Base-by-base conservation (phyloP, 2,797 vertebrate species). In the Hydrophis major region DNA sequence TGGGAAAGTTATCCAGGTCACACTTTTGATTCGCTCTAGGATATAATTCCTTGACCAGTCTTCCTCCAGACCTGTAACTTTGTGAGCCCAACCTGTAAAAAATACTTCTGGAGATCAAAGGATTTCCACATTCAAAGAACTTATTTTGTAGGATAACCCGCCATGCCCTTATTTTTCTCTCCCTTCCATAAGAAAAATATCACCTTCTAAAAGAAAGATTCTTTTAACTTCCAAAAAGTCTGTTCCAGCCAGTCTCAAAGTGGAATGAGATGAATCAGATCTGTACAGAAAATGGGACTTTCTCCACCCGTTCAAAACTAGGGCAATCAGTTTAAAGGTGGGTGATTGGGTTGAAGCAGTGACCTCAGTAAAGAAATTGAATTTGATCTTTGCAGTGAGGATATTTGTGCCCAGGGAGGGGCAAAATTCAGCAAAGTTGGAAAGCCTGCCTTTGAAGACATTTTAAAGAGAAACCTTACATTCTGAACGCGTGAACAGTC, bases 171-270 rank as follows among this genome's bases (percentile, higher is more conserved):
- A 32, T 90, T 56, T 55, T 13, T 50, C 16, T 50, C 25, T 61
- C 0, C 0, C 1, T 74, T 94, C 88, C 91, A 56, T 55, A 83
- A 47, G 18, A 18, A 8, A 5, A 69, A 87, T 89, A 18, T 0
- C 69, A 1, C n/a, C 92, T 86, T 90, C 13, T 0, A 0, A 0
- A 86, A 86, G 53, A 11, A 0, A 0, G 2, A 27, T 18, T 89
- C 53, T 56, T 53, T 91, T 66, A 50, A 89, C 27, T 89, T 78
- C 74, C 2, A 37, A 8, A 83, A 50, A 55, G 18, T 56, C 55
- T 63, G 14, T 20, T 50, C 55, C 37, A 32, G 20, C 13, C 60
- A 50, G 74, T 86, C 42, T 59, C 57, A 25, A 56, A 27, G 37
- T 27, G 22, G 37, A 47, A 92, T 7, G 37, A 22, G 53, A 20